Evolutionary conservation across 2,113 vertebrate species (phyloP).

Genomic region (Oryctolagus cuniculus): DNA sequence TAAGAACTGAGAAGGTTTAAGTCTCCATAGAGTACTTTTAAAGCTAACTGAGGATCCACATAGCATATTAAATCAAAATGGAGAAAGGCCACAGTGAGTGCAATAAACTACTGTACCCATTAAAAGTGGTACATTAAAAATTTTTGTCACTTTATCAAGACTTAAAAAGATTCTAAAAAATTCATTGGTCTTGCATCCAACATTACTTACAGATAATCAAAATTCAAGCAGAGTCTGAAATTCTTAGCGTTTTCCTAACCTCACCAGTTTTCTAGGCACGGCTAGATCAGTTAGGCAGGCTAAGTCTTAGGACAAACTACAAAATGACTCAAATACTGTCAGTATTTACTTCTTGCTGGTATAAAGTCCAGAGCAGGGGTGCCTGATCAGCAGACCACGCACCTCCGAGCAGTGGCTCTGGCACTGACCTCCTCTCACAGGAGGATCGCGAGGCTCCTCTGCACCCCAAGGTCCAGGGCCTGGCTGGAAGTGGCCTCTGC

Average conservation of each 20-base stretch:
- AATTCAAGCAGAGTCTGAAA: conserved; percentile 8
- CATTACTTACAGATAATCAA: neutral
- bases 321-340: neutral
- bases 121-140: conserved; percentile 50
- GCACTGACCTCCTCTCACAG: neutral
- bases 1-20: conserved; percentile 62
- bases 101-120: conserved; percentile 47
- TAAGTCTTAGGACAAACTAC: neutral
- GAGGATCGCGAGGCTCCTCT: too few relatives aligned
- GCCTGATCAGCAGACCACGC: neutral
- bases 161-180: conserved; percentile 9
- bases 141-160: conserved; percentile 40
- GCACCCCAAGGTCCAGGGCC: neutral
- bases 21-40: conserved; percentile 63
- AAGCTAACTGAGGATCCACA: conserved; percentile 51
- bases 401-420: neutral
- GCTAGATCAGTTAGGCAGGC: neutral
- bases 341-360: neutral
- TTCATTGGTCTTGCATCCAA: neutral
- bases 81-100: conserved; percentile 4
- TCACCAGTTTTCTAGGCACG: neutral
- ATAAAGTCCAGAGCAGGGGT: neutral
- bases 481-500: neutral
- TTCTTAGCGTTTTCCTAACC: neutral
- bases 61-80: conserved; percentile 59